Percentiles rank a stretch among this genome's conserved stretches.
These are phyloP conservation scores for Suncus etruscus DNA, from an alignment of 2,113 vertebrate species.

Conservation along the genomic window DNA sequence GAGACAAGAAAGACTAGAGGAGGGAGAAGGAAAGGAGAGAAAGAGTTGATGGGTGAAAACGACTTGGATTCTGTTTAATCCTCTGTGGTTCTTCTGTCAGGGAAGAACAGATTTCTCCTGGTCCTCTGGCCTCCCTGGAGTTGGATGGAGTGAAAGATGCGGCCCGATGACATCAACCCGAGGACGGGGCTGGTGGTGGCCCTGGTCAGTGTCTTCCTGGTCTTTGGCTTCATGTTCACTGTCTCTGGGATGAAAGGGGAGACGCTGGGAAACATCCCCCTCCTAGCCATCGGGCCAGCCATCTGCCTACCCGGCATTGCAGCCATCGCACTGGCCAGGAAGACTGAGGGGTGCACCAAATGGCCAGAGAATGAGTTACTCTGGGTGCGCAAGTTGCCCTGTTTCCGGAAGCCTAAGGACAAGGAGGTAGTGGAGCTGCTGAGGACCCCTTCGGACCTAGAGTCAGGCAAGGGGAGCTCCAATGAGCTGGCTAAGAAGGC, in stretches of 20 bases:
- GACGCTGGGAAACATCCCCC: conserved; percentile 90
- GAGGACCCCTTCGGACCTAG: conserved; percentile 88
- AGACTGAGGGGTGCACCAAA: conserved; percentile 91
- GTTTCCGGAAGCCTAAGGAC: conserved; percentile 83
- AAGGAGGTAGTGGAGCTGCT: conserved; percentile 87
- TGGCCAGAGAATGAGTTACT: conserved; percentile 87
- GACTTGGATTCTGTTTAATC: not conserved
- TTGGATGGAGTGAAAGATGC: conserved; percentile 85
- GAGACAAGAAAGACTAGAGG: not conserved
- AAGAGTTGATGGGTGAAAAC: conserved; percentile 27
- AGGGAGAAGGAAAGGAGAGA: not conserved
- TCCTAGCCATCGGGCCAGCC: conserved; percentile 91
- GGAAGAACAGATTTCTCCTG: not conserved
- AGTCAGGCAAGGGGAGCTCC: conserved; percentile 87
- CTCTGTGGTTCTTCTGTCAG: conserved; percentile 24
- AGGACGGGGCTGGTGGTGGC: conserved; percentile 92
- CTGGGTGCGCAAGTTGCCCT: conserved; percentile 82
- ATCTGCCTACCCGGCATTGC: conserved; percentile 91
- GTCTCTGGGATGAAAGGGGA: conserved; percentile 93
- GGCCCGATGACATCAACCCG: conserved; percentile 91
- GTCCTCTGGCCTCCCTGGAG: not conserved
- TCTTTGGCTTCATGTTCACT: conserved; percentile 94
- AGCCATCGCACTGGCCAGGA: conserved; percentile 89
- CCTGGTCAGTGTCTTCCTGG: conserved; percentile 91
- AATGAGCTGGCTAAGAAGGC: conserved; percentile 84